Conservation (phyloP, 2,113 vertebrate genomes). For the Elephantulus edwardii region DNA sequence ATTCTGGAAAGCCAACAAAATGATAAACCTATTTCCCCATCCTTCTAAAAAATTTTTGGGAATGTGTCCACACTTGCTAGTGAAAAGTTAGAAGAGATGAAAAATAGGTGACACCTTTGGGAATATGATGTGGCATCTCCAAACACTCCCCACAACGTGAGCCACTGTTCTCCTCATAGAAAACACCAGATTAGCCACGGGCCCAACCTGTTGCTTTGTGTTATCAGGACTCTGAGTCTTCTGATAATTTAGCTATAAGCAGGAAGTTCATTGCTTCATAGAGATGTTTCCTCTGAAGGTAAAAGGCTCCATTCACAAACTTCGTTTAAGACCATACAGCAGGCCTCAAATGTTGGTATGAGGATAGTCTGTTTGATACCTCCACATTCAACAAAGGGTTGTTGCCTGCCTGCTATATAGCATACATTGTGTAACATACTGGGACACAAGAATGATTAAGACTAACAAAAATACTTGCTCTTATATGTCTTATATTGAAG, state of each 20-base stretch:
- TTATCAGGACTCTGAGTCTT: background rate
- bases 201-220: background rate
- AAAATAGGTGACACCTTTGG: background rate
- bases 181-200: background rate
- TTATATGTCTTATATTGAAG: background rate
- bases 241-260: background rate
- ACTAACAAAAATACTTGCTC: background rate
- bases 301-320: background rate
- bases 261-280: background rate
- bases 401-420: background rate
- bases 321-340: background rate
- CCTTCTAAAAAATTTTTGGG: background rate
- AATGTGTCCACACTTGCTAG: background rate
- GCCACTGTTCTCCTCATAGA: background rate
- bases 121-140: background rate
- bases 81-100: background rate
- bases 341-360: background rate
- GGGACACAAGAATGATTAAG: background rate
- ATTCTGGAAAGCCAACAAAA: background rate
- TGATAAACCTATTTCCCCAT: background rate
- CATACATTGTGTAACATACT: background rate
- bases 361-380: background rate
- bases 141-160: background rate
- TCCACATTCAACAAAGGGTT: background rate
- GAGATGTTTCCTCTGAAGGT: background rate